Evolutionary conservation across 2,113 vertebrate species (phyloP).

Genomic region (Tyto alba): DNA sequence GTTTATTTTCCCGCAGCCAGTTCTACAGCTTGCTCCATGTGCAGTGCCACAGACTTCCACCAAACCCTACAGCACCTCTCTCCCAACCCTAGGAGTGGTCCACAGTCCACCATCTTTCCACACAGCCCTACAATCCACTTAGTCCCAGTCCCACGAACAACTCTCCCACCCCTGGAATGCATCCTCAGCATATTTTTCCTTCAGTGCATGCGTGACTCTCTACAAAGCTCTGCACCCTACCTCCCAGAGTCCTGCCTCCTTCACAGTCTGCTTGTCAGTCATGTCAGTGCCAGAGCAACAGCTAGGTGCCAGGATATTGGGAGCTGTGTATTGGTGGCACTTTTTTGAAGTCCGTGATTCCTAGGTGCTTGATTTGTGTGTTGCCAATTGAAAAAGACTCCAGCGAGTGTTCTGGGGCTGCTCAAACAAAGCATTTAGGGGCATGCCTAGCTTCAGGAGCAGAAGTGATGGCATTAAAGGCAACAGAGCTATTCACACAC

Average conservation of each 20-base stretch:
- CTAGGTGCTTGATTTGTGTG: not conserved
- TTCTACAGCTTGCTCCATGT: not conserved
- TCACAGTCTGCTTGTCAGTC: not conserved
- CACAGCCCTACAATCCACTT: not conserved
- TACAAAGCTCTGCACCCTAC: not conserved
- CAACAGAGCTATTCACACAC: not conserved
- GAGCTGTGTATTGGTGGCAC: not conserved
- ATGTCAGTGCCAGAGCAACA: not conserved
- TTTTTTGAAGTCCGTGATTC: not conserved
- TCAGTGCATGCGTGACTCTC: rapidly evolving
- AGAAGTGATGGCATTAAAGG: not conserved
- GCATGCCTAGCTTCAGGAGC: not conserved
- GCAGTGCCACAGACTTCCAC: not conserved
- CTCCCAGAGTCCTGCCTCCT: not conserved
- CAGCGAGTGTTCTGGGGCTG: not conserved
- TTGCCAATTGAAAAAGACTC: not conserved
- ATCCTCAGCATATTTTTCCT: not conserved
- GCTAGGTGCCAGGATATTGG: not conserved
- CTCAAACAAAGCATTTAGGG: not conserved
- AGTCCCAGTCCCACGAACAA: not conserved
- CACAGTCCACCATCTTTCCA: not conserved
- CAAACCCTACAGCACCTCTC: not conserved
- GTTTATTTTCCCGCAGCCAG: not conserved
- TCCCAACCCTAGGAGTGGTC: not conserved
- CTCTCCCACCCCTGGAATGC: not conserved